Conservation (phyloP, 2,113 vertebrate genomes). For the Taxidea taxus region DNA sequence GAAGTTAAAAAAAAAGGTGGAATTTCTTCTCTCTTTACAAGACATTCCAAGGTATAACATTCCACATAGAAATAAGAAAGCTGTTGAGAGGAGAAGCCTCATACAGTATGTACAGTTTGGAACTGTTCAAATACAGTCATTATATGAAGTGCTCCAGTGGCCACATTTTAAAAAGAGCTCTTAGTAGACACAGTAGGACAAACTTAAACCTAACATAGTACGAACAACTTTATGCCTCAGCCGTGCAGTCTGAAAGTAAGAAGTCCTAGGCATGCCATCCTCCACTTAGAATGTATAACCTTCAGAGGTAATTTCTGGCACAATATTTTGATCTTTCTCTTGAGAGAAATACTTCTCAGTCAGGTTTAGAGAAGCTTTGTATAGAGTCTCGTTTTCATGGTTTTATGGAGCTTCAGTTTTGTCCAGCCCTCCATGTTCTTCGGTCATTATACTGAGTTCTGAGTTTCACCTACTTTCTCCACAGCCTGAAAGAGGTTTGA, state of each 20-base stretch:
- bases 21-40: neutral
- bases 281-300: neutral
- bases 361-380: neutral
- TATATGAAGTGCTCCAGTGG: neutral
- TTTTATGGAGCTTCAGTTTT: neutral
- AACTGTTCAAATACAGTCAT: neutral
- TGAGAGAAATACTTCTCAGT: neutral
- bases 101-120: neutral
- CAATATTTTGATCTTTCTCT: neutral
- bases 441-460: neutral
- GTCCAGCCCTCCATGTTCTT: neutral
- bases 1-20: neutral
- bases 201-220: neutral
- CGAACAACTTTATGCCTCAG: neutral
- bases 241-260: neutral
- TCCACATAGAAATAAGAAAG: neutral
- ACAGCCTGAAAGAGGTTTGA: neutral
- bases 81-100: neutral
- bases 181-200: neutral
- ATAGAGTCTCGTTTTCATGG: neutral
- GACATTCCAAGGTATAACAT: neutral
- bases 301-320: neutral
- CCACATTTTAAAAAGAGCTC: neutral
- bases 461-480: neutral
- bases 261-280: neutral